Evolutionary conservation across 2,888 invertebrate species (phyloP), one percentile per base, ranked within the genome.

Genomic region (Eucera pruinosa): DNA sequence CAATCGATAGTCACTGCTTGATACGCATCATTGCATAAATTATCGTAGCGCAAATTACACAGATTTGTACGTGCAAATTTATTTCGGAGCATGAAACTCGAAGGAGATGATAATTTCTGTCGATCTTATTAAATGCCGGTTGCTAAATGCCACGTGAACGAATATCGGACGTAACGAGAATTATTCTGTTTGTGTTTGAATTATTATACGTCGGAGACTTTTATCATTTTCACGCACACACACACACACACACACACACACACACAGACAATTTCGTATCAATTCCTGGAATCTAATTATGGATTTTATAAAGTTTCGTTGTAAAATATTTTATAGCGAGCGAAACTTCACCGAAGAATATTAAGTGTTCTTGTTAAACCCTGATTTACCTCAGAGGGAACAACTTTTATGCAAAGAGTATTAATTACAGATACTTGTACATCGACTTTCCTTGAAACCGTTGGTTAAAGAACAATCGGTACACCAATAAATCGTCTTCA

Each of bases 351-450:
- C 13, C 6, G 11, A 2, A 30, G 30, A 1, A 5, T 36, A 33
- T 33, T 6, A 33, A 20, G 20, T 2, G 6, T 5, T 13, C 7
- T 20, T 30, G 52, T 52, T 30, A 52, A 2, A 30, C 3, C 2
- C 11, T n/a, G n/a, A n/a, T 5, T 18, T 3, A 20, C 7, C 1
- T 13, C 2, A 54, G 15, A 9, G 33, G 3, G 15, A 36, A 15
- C 18, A 54, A 54, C 20, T 33, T 54, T 20, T 13, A 6, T 2
- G 13, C 33, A 7, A 54, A 18, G 54, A 20, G 54, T 36, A 36
- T 33, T 54, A 54, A 54, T 54, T 54, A 54, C 33, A 13, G 54
- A 33, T 20, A 54, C 20, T 36, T 20, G 27, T 18, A 30, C 52
- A 13, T 54, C 20, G 20, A 20, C 20, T 36, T 52, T 52, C 9